phyloP scores from a whole-genome alignment of 2,888 invertebrate species.

The Xestia rhomboidea region DNA sequence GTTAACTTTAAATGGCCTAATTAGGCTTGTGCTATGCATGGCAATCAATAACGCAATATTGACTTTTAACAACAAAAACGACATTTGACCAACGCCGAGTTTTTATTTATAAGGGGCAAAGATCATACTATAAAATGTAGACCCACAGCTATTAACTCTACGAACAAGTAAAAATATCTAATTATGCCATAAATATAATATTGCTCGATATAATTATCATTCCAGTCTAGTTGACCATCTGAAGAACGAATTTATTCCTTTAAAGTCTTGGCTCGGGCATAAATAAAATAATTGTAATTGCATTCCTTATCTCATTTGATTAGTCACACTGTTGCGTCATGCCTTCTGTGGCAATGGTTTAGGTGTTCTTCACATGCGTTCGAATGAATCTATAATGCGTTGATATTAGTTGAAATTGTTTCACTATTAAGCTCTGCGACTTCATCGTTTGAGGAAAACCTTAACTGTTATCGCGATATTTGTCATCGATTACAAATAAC shows the following conservation, averaged over 20 bases:
- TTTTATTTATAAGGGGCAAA: slow-evolving; percentile 32
- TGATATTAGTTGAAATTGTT: slow-evolving; percentile 41
- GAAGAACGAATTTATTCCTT: slow-evolving; percentile 61
- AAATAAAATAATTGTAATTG: slow-evolving; percentile 86
- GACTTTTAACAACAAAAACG: slow-evolving; percentile 14
- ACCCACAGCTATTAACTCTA: slow-evolving; percentile 12
- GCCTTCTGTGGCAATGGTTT: slow-evolving; percentile 62
- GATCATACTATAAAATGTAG: slow-evolving; percentile 22
- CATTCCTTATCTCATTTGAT: slow-evolving; percentile 87
- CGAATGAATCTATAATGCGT: slow-evolving; percentile 49
- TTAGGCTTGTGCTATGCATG: neutral
- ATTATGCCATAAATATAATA: slow-evolving; percentile 50
- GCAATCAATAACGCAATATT: slow-evolving; percentile 4
- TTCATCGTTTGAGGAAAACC: slow-evolving; percentile 23
- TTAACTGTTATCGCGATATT: neutral
- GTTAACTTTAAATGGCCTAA: neutral
- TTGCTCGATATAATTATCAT: slow-evolving; percentile 47
- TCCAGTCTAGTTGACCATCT: slow-evolving; percentile 48
- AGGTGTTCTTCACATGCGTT: slow-evolving; percentile 59
- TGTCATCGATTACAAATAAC: slow-evolving; percentile 23
- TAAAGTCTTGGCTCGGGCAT: slow-evolving; percentile 72
- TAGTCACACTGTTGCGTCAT: slow-evolving; percentile 87
- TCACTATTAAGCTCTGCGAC: neutral
- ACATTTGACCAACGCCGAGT: neutral
- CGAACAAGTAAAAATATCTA: slow-evolving; percentile 31